Evolutionary conservation across 2,888 invertebrate species (phyloP).

Genomic region (Spatulosminthurus flaviceps): DNA sequence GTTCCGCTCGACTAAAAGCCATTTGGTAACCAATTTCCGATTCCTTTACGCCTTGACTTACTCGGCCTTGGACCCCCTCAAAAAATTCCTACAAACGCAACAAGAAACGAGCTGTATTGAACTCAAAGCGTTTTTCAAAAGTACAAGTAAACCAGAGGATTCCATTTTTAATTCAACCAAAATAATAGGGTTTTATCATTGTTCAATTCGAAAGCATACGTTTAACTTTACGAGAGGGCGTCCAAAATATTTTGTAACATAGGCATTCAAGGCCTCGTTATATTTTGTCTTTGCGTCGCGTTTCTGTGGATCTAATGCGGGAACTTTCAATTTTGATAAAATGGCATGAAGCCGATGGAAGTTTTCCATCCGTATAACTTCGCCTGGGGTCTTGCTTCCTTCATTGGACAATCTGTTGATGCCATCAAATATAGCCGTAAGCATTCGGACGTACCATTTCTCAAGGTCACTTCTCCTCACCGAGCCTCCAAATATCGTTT

Average conservation of each 20-base stretch:
- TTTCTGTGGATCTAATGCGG: constrained; percentile 84
- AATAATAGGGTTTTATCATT: not conserved
- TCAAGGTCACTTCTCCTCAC: constrained; percentile 89
- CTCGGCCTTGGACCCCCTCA: constrained; percentile 93
- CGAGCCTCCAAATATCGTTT: constrained; percentile 85
- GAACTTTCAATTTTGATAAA: constrained; percentile 87
- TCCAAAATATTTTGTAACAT: constrained; percentile 95
- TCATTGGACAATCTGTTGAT: constrained; percentile 81
- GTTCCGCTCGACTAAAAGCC: constrained; percentile 95
- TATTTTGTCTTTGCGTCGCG: constrained; percentile 92
- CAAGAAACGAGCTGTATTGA: constrained; percentile 12
- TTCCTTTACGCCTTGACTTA: constrained; percentile 92
- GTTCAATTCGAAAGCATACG: constrained; percentile 69
- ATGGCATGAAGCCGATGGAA: constrained; percentile 91
- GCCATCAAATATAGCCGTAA: constrained; percentile 84
- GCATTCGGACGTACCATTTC: constrained; percentile 85
- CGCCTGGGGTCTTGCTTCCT: constrained; percentile 86
- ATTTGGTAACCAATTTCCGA: constrained; percentile 98
- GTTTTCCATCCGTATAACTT: constrained; percentile 95
- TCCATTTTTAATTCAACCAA: too few species aligned
- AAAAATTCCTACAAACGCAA: constrained; percentile 81
- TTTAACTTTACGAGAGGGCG: constrained; percentile 90
- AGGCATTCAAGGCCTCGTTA: constrained; percentile 86
- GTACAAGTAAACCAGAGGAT: not conserved
- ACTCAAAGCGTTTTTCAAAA: not conserved